Base-by-base conservation (phyloP, 2,888 invertebrate genomes). In the Sinotaia quadrata region DNA sequence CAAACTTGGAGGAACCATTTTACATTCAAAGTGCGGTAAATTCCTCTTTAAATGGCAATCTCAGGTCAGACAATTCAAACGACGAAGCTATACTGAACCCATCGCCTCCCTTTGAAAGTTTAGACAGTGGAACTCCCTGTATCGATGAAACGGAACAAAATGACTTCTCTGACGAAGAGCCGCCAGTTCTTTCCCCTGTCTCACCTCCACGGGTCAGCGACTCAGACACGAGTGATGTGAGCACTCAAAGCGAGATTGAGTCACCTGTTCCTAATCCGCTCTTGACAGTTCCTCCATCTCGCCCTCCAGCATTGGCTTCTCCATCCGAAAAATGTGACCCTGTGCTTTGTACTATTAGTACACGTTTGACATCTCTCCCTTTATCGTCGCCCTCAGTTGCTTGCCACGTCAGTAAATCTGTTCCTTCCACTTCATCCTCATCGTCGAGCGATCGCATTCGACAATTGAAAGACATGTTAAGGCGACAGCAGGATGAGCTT, bases 401-500 rank as follows among this genome's bases (percentile, higher is more conserved):
- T 18, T 21, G 21, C 60, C 24, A 10, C 8, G 33, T 2, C 24
- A n/a, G 21, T 18, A 47, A 47, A 29, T 18, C 41, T 15, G 27
- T 27, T 2, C 34, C 68, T 18, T 61, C 60, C 21, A 18, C 37
- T 10, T 34, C 68, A 21, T 61, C 60, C 12, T 27, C 37, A 12
- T 54, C 68, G 18, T 33, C 65, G n/a, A 31, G 36, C 4, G 56
- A 67, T 2, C 61, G 70, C 15, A 70, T 70, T 15, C 56, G 61
- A 15, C 52, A 47, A 21, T 44, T 70, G 21, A 72, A 62, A 34
- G 56, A 66, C 56, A 59, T 54, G 61, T 49, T 68, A 44, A 60
- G 54, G 24, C n/a, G 67, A 31, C 63, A 69, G 54, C 63, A 72
- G 12, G 65, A 65, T 29, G 56, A 68, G n/a, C 34, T 66, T 21